Base-by-base conservation (phyloP, 2,888 invertebrate species). In the Lasioglossum calceatum region DNA sequence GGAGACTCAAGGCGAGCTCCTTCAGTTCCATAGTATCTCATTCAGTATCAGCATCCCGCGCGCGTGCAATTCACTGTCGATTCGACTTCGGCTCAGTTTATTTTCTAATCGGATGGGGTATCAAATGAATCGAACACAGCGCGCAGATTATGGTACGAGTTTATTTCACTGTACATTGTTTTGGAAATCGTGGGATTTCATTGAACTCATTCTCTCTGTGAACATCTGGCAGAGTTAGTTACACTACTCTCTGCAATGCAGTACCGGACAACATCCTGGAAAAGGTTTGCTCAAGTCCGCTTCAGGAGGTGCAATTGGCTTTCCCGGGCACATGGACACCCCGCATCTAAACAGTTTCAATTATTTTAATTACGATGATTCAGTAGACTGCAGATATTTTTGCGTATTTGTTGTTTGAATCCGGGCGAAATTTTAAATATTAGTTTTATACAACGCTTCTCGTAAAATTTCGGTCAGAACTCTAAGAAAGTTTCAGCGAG, bases 1-100 rank as follows among this genome's bases (percentile, higher is more conserved):
- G 79, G 72, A 84, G 80, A 32, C 86, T 78, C 91, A 91, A 92
- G 92, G 91, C 89, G 74, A 91, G 84, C 89, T 81, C 82, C 89
- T 90, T 89, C 82, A 93, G 89, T 91, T 74, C 72, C 44, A 27
- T 23, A 19, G 19, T 78, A 80, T 84, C 64, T 73, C 44, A 58
- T 47, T 16, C 67, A 8, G 23, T 67, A 42, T 12, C 77, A 50
- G 70, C 84, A 76, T 77, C 67, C 77, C 32, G 72, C 36, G 50
- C 42, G 54, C 39, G 71, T 73, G 61, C 61, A 4, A 27, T 76
- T 50, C 10, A 75, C 50, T 32, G 64, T 70, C n/a, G 19, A 3
- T 61, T 36, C 44, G 14, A 19, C 44, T 76, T 16, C 32, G 8
- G 5, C 42, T n/a, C n/a, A 14, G 42, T 64, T 47, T 74, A 58